Evolutionary conservation across 1,140 invertebrate species (phyloP).

Genomic region (Eufriesea mexicana): DNA sequence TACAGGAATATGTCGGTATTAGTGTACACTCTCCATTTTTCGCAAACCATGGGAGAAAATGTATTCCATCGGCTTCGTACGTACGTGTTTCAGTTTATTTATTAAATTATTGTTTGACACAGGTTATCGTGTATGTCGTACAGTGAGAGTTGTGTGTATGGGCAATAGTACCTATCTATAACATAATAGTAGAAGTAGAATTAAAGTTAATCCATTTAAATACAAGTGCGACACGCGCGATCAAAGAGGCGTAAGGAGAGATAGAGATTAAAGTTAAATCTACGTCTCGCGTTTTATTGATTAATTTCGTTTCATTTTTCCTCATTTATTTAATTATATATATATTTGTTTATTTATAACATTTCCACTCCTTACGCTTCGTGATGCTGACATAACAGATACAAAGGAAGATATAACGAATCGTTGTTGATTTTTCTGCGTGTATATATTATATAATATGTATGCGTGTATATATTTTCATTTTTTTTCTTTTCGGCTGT

Average conservation of each 20-base stretch:
- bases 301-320: neutral
- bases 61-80: conserved; percentile 70
- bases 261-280: neutral
- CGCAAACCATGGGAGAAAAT: conserved; percentile 27
- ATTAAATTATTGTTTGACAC: conserved; percentile 82
- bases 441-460: conserved; percentile 41
- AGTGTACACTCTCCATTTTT: neutral
- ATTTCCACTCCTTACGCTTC: conserved; percentile 45
- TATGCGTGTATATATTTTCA: conserved; percentile 2
- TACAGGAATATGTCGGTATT: conserved; percentile 1
- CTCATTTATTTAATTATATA: conserved; percentile 25
- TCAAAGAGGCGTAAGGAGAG: conserved; percentile 43
- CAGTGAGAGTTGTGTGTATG: conserved; percentile 79
- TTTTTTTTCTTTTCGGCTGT: neutral
- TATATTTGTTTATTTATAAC: neutral
- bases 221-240: conserved; percentile 75
- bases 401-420: conserved; percentile 48
- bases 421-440: conserved; percentile 7
- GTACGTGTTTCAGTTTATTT: conserved; percentile 82
- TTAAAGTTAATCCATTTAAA: conserved; percentile 81
- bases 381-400: conserved; percentile 46
- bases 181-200: conserved; percentile 78
- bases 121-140: conserved; percentile 81
- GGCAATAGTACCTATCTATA: conserved; percentile 80
- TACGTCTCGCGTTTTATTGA: conserved; percentile 35